Evolutionary conservation across 2,113 vertebrate genomes (phyloP).

Genomic region (Thomomys bottae): DNA sequence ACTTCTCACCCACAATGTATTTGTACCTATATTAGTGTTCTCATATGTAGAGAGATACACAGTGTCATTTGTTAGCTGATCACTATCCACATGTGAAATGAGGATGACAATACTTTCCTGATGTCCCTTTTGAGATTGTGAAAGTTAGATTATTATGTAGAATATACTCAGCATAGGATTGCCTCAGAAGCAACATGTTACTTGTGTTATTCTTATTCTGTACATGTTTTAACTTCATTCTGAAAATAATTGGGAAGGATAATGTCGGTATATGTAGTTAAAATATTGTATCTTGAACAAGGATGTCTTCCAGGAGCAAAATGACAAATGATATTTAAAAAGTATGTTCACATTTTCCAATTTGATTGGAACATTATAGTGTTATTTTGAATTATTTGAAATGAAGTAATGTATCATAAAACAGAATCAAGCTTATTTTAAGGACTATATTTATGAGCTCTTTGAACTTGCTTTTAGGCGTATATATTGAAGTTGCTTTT

Average conservation of each 20-base stretch:
- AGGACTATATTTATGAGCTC: slow-evolving; percentile 66
- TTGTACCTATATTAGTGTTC: slow-evolving; percentile 19
- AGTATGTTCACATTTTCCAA: slow-evolving; percentile 55
- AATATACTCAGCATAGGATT: slow-evolving; percentile 32
- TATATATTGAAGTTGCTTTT: slow-evolving; percentile 65
- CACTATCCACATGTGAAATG: slow-evolving; percentile 31
- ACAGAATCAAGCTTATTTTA: slow-evolving; percentile 61
- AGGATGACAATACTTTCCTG: not conserved
- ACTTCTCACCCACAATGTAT: slow-evolving; percentile 7
- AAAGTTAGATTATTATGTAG: slow-evolving; percentile 55
- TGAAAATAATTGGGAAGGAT: slow-evolving; percentile 36
- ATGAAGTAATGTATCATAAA: slow-evolving; percentile 63
- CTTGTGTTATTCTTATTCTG: slow-evolving; percentile 27
- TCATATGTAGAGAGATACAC: not conserved
- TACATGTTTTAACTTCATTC: not conserved
- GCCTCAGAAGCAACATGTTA: slow-evolving; percentile 22
- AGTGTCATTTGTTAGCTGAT: slow-evolving; percentile 38
- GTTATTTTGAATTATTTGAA: slow-evolving; percentile 52
- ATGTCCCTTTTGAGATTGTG: not conserved
- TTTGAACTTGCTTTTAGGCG: slow-evolving; percentile 64
- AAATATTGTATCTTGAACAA: slow-evolving; percentile 47
- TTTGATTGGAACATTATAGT: slow-evolving; percentile 48
- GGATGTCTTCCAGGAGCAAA: slow-evolving; percentile 42
- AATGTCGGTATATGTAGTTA: slow-evolving; percentile 30
- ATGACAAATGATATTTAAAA: slow-evolving; percentile 12